Evolutionary conservation across 2,797 vertebrate genomes (phyloP).

Genomic region (Oreochromis mossambicus): DNA sequence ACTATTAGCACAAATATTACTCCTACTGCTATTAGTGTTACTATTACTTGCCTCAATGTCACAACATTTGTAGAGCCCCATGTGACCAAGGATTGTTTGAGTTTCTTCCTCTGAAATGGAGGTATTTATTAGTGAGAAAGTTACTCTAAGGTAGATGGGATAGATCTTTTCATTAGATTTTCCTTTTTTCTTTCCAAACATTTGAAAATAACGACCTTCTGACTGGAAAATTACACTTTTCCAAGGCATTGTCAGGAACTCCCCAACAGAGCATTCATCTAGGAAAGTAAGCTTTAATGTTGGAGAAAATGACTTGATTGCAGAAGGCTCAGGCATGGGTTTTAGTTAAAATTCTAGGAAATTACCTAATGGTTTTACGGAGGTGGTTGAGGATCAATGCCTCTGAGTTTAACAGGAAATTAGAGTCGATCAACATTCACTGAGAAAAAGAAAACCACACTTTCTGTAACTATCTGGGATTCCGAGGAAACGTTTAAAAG

Average conservation of each 20-base stretch:
- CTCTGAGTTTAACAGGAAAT: neutral
- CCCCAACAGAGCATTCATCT: constrained; percentile 58
- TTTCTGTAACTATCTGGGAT: neutral
- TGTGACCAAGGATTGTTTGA: neutral
- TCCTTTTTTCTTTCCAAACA: neutral
- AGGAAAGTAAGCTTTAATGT: constrained; percentile 27
- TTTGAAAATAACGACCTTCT: constrained; percentile 42
- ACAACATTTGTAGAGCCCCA: neutral
- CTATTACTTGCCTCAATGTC: neutral
- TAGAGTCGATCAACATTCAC: neutral
- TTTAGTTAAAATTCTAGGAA: constrained; percentile 46
- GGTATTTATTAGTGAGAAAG: neutral
- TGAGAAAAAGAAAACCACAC: accelerated
- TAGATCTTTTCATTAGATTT: neutral
- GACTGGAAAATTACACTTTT: constrained; percentile 37
- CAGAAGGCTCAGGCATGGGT: constrained; percentile 11
- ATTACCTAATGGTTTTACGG: constrained; percentile 9
- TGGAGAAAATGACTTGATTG: constrained; percentile 27
- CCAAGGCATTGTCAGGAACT: constrained; percentile 36
- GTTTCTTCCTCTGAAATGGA: neutral
- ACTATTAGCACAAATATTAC: neutral
- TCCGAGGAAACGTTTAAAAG: neutral
- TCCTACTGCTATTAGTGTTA: neutral
- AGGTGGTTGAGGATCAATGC: neutral
- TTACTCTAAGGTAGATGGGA: neutral